phyloP scores from a whole-genome alignment of 1,140 invertebrate species.

The Andrena cerasifolii region DNA sequence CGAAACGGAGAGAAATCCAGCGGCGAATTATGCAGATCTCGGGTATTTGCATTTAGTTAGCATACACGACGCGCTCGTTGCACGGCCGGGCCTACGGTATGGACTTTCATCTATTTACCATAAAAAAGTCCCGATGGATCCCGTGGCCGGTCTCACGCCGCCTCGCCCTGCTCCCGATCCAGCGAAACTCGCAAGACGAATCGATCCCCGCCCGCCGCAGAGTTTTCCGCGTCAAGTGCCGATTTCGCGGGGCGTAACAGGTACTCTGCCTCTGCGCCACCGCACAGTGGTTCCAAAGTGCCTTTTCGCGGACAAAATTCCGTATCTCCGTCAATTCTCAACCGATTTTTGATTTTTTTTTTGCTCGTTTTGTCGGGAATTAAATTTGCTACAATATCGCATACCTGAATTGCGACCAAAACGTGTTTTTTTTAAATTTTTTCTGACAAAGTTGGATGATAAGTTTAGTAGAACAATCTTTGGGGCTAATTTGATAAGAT shows the following conservation, averaged over 20 bases:
- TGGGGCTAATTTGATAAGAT: too few species aligned
- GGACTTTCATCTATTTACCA: slow-evolving; percentile 72
- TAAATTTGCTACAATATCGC: too few species aligned
- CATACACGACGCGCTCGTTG: slow-evolving; percentile 60
- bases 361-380: too few species aligned
- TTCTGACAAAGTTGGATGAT: too few species aligned
- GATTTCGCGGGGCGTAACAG: slow-evolving; percentile 25
- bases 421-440: too few species aligned
- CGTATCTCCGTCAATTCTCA: too few species aligned
- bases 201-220: slow-evolving; percentile 27
- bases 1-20: slow-evolving; percentile 70
- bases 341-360: too few species aligned
- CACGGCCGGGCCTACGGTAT: slow-evolving; percentile 34
- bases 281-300: too few species aligned
- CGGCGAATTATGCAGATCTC: slow-evolving; percentile 69
- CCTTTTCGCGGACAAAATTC: too few species aligned
- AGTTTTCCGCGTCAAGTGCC: slow-evolving; percentile 31
- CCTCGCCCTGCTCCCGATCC: slow-evolving; percentile 42
- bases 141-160: slow-evolving; percentile 49
- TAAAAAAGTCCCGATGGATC: slow-evolving; percentile 65
- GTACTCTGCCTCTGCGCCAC: not conserved
- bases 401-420: too few species aligned
- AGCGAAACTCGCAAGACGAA: not conserved
- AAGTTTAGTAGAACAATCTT: too few species aligned
- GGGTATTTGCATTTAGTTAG: slow-evolving; percentile 70